Evolutionary conservation across 2,888 invertebrate genomes (phyloP), one percentile per base, ranked within the genome.

Genomic region (Ischnura elegans): DNA sequence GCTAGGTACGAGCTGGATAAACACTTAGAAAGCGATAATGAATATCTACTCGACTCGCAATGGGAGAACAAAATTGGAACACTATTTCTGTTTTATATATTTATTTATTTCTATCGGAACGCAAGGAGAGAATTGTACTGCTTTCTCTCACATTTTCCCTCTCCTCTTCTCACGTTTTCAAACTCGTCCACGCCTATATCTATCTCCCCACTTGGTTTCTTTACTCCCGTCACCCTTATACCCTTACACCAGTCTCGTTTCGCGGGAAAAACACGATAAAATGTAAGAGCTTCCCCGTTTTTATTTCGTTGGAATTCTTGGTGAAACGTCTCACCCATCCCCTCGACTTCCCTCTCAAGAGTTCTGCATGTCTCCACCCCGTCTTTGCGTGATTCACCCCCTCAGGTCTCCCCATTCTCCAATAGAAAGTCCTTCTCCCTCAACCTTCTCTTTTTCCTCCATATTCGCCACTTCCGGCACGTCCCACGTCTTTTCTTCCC

Each of bases 401-500:
- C 61, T 61, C 76, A 21, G 13, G 10, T n/a, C 61, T 29, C 29
- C 66, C 66, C 29, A 21, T n/a, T n/a, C 47, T 47, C 47, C 47
- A 1, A 21, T 2, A 76, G 61, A 76, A 76, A 76, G 8, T 13
- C 66, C 21, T 61, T 21, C 29, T 2, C 36, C 36, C 76, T 13
- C 29, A 29, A 6, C 36, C 76, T 13, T 36, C 42, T 10, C 43
- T 42, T 42, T 42, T 46, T 2, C 45, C 21, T 5, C 45, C 46
- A 46, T 42, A 86, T 43, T 86, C 86, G 43, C 43, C 45, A 45
- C 86, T 86, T 46, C 86, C 86, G 76, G 76, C 76, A 76, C 76
- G 76, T 76, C 76, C 76, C 25, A 16, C 25, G 25, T 25, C 61
- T 61, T 51, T 25, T 61, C 61, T 61, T 25, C 8, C 36, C 76